Evolutionary conservation across 2,888 invertebrate genomes (phyloP).

Genomic region (Himalopsyche anomala): DNA sequence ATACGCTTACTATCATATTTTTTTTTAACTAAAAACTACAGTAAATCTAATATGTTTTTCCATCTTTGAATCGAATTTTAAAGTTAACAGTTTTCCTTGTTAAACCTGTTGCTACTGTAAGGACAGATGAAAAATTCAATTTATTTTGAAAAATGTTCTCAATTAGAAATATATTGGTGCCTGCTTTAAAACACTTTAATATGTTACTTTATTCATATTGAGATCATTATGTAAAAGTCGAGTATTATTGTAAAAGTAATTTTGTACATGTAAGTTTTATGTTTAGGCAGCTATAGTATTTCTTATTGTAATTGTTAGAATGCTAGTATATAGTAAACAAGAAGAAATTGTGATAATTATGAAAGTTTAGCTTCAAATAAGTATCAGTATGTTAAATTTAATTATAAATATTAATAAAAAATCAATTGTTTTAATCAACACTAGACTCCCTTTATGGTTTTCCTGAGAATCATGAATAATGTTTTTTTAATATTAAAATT

Average conservation of each 20-base stretch:
- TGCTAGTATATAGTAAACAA: neutral
- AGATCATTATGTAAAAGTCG: neutral
- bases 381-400: neutral
- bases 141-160: too few species aligned
- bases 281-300: neutral
- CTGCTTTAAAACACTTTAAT: too few species aligned
- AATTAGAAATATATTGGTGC: too few species aligned
- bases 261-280: neutral
- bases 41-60: too few species aligned
- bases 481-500: neutral
- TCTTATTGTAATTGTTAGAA: neutral
- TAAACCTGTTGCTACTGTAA: too few species aligned
- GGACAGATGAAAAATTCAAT: too few species aligned
- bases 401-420: neutral
- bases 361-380: neutral
- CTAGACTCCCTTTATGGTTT: neutral
- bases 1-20: too few species aligned
- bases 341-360: constrained; percentile 37
- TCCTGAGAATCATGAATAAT: neutral
- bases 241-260: neutral
- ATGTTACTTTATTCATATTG: too few species aligned
- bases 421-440: constrained; percentile 7
- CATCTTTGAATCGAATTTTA: too few species aligned
- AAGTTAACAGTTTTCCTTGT: too few species aligned
- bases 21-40: too few species aligned